phyloP scores from a whole-genome alignment of 2,113 vertebrate genomes.

The Chascanopsetta lugubris region DNA sequence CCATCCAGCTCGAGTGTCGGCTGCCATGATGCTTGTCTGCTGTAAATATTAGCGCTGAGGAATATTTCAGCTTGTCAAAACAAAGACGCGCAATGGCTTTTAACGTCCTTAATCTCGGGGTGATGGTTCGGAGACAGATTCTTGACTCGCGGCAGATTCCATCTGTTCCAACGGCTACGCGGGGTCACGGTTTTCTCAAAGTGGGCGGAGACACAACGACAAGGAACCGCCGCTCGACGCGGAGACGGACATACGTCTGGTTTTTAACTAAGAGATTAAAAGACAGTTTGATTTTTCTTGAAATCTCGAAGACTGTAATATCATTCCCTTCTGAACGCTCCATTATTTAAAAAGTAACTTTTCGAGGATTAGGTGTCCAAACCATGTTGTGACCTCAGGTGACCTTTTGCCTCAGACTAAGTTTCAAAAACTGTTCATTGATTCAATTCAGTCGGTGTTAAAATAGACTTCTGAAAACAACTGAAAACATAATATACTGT shows the following conservation, averaged over 20 bases:
- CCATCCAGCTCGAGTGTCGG: constrained; percentile 67
- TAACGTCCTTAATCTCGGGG: constrained; percentile 79
- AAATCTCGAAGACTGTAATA: too few relatives aligned
- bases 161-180: constrained; percentile 67
- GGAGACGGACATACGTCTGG: too few relatives aligned
- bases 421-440: background rate
- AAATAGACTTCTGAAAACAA: background rate
- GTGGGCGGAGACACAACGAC: background rate
- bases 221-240: background rate
- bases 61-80: constrained; percentile 83
- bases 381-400: background rate
- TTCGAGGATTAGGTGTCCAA: background rate
- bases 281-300: too few relatives aligned
- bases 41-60: constrained; percentile 80
- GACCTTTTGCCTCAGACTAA: background rate
- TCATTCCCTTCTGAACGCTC: too few relatives aligned
- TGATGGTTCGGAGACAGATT: constrained; percentile 78
- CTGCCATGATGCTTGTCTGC: constrained; percentile 78
- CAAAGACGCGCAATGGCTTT: constrained; percentile 78
- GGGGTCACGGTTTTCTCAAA: constrained; percentile 8
- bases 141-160: constrained; percentile 67
- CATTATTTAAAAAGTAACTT: background rate
- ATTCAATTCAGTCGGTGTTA: background rate
- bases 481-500: too few relatives aligned
- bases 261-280: too few relatives aligned